Evolutionary conservation across 2,797 vertebrate species (phyloP), one percentile per base, ranked within the genome.

Genomic region (Thunnus albacares): DNA sequence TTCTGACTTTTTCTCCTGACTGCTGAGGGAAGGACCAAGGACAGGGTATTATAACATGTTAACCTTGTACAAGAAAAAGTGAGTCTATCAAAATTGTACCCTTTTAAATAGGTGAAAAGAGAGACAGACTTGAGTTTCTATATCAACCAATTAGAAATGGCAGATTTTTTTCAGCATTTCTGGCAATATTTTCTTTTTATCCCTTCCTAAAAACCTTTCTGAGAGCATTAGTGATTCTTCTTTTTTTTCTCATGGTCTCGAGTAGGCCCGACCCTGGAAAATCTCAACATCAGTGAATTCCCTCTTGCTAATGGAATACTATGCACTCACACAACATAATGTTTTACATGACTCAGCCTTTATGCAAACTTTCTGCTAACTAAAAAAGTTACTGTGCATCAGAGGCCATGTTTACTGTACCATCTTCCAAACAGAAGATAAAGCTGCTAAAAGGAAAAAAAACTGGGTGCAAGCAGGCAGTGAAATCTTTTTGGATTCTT

Each of bases 321-420:
- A 81, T 75, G 67, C 79, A 79, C 47, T 77, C 35, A n/a, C 56
- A 56, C 73, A 64, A 78, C 53, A 79, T 52, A 67, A 45, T 69
- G 52, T 86, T 93, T 87, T 73, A 85, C 80, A 69, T 80, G 86
- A 93, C 79, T 94, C 92, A 92, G 92, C 89, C 75, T 86, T 94
- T 92, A 92, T 93, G 88, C 81, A 89, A 89, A 90, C 77, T 77
- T 87, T 83, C 70, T 92, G 89, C 91, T 92, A 87, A 90, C 80
- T 76, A 75, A 76, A 84, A 88, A 76, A 80, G 66, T 64, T 78
- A 70, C 71, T 86, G 63, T 73, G 77, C 83, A 79, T 86, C 35
- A 5, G 56, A 75, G 58, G 63, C 57, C 58, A 45, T 86, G 80
- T 86, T 87, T 86, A 82, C 78, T 73, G 63, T 68, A 64, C 22